Percentiles rank a stretch among this genome's conserved stretches.
Evolutionary conservation across 2,888 invertebrate species (phyloP).

Genomic region (Drosophila austrosaltans): DNA sequence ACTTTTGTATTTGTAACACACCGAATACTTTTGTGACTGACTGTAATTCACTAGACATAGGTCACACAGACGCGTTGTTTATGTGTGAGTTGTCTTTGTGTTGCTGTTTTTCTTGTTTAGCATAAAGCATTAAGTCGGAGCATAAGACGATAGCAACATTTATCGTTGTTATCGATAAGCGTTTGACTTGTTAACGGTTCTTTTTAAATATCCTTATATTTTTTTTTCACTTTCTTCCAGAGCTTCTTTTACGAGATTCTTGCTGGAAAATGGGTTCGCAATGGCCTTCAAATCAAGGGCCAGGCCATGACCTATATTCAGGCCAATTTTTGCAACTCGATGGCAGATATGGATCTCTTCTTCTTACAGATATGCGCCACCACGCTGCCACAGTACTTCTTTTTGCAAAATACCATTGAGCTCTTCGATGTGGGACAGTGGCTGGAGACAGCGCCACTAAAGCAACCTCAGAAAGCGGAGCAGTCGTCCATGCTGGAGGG

Average conservation of each 20-base stretch:
- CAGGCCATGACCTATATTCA: constrained; percentile 99
- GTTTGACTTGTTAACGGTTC: not conserved
- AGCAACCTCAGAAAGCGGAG: constrained; percentile 89
- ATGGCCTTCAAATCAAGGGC: constrained; percentile 98
- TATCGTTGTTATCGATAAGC: constrained; percentile 25
- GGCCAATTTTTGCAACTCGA: constrained; percentile 99
- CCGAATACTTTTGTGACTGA: not conserved
- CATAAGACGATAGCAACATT: constrained; percentile 43
- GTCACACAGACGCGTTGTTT: constrained; percentile 2
- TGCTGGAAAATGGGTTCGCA: constrained; percentile 97
- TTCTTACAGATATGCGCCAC: constrained; percentile 96
- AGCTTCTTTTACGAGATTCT: constrained; percentile 97
- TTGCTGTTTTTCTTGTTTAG: constrained; percentile 18
- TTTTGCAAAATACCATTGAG: constrained; percentile 93
- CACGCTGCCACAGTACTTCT: constrained; percentile 92
- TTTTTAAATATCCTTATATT: not conserved
- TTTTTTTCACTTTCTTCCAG: constrained; percentile 84
- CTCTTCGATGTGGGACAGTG: constrained; percentile 95
- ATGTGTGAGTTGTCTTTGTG: constrained; percentile 12
- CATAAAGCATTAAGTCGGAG: constrained; percentile 13
- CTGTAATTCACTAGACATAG: not conserved
- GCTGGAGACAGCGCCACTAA: constrained; percentile 90
- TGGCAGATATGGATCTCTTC: constrained; percentile 98
- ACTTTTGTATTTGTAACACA: no score
- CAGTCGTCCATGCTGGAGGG: constrained; percentile 97